Percentiles rank a stretch among this genome's conserved stretches.
Conservation (phyloP, 2,888 invertebrate genomes). For the Syrphus vitripennis region DNA sequence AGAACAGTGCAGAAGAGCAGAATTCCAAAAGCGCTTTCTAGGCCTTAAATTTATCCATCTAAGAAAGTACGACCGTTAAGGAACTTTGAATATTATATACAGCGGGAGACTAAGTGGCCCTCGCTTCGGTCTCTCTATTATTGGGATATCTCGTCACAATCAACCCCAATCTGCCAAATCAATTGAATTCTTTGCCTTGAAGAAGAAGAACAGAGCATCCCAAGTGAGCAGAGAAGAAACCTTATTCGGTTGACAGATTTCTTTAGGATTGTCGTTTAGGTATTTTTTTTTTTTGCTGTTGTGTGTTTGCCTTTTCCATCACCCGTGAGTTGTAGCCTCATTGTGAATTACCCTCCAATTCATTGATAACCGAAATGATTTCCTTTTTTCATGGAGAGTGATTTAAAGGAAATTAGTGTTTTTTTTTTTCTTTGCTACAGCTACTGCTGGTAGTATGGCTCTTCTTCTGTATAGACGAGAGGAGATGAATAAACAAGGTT, state of each 20-base stretch:
- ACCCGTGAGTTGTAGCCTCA: background rate
- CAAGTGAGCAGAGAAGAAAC: conserved; percentile 32
- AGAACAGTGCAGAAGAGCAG: too few species aligned
- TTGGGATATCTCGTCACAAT: conserved; percentile 55
- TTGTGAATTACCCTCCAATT: conserved; percentile 66
- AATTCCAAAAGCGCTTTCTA: background rate
- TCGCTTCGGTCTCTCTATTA: background rate
- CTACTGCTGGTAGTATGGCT: too few species aligned
- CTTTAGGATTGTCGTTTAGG: conserved; percentile 33
- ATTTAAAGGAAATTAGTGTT: conserved; percentile 66
- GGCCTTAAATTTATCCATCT: background rate
- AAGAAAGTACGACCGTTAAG: background rate
- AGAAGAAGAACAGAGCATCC: conserved; percentile 5
- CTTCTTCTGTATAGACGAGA: background rate
- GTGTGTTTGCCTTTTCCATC: background rate
- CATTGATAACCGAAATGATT: conserved; percentile 69
- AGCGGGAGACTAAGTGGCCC: conserved; percentile 55
- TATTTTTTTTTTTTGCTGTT: background rate
- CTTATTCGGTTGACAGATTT: conserved; percentile 54
- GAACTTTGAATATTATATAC: conserved; percentile 11
- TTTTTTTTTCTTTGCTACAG: conserved; percentile 1
- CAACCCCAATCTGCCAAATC: conserved; percentile 70
- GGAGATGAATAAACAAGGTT: background rate
- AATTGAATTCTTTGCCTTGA: conserved; percentile 66
- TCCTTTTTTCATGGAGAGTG: conserved; percentile 46